Percentiles rank a stretch among this genome's conserved stretches.
phyloP scores from a whole-genome alignment of 1,140 invertebrate genomes.

The Cydia amplana region DNA sequence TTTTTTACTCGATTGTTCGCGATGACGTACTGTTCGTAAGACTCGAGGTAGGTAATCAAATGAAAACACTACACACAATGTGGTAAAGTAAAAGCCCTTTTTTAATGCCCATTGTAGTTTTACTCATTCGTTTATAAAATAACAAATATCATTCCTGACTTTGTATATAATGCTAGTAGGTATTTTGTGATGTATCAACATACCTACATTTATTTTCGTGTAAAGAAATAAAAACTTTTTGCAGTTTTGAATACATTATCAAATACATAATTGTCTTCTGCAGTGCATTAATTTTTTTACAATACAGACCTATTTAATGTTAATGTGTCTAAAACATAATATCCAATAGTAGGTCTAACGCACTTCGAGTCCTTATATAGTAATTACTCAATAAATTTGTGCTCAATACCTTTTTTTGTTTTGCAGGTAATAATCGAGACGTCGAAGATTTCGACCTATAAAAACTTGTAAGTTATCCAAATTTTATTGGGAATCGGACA shows the following conservation, averaged over 20 bases:
- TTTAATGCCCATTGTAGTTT: not conserved
- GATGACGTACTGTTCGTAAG: slow-evolving; percentile 3
- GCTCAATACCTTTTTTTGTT: slow-evolving; percentile 37
- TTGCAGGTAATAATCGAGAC: slow-evolving; percentile 63
- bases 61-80: slow-evolving; percentile 23
- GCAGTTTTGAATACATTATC: too few relatives aligned
- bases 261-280: too few relatives aligned
- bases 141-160: too few relatives aligned
- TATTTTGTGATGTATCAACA: too few relatives aligned
- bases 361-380: not conserved
- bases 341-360: too few relatives aligned
- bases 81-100: not conserved
- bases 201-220: too few relatives aligned
- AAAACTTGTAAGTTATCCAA: slow-evolving; percentile 36
- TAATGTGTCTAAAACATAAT: too few relatives aligned
- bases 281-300: too few relatives aligned
- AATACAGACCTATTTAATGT: too few relatives aligned
- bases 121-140: not conserved
- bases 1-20: slow-evolving; percentile 22
- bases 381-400: not conserved
- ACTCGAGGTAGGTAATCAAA: not conserved
- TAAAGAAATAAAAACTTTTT: too few relatives aligned
- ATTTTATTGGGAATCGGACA: slow-evolving; percentile 9
- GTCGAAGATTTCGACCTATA: slow-evolving; percentile 10
- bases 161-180: too few relatives aligned